A percentile compares a stretch with the other conserved stretches of the same genome.
Evolutionary conservation across 2,797 vertebrate species (phyloP).

Genomic region (Babyrousa celebensis): DNA sequence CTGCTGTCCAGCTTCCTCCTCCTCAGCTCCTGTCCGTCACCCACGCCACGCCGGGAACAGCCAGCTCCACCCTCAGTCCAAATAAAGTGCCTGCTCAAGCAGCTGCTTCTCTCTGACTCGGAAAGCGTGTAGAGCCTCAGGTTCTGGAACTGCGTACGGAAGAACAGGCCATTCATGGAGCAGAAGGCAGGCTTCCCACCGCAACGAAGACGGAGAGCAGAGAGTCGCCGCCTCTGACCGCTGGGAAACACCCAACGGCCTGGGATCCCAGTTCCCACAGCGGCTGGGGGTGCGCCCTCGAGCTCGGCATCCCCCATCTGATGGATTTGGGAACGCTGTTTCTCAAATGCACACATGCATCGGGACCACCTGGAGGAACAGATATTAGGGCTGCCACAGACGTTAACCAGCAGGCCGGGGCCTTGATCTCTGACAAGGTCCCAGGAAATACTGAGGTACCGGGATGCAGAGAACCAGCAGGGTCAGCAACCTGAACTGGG

Average conservation of each 20-base stretch:
- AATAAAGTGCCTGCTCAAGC: not conserved
- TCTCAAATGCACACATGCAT: not conserved
- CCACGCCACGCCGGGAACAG: not conserved
- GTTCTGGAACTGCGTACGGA: not conserved
- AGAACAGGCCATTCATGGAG: too few relatives aligned
- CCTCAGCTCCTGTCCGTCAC: not conserved
- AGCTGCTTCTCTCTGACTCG: not conserved
- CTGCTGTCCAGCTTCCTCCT: not conserved
- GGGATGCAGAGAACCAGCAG: not conserved
- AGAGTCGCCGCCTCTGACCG: too few relatives aligned
- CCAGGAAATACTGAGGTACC: not conserved
- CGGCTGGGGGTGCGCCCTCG: not conserved
- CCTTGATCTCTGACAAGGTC: not conserved
- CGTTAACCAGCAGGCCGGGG: not conserved
- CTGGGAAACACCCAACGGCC: not conserved
- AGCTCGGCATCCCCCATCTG: not conserved
- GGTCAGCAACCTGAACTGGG: not conserved
- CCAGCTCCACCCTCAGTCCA: not conserved
- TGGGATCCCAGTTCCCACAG: not conserved
- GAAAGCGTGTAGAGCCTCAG: not conserved
- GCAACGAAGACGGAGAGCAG: not conserved
- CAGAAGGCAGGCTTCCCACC: too few relatives aligned
- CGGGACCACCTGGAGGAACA: not conserved
- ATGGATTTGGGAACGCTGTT: too few relatives aligned
- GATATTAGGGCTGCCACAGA: not conserved